Evolutionary conservation across 2,888 invertebrate species (phyloP).

Genomic region (Charanyca ferruginea): DNA sequence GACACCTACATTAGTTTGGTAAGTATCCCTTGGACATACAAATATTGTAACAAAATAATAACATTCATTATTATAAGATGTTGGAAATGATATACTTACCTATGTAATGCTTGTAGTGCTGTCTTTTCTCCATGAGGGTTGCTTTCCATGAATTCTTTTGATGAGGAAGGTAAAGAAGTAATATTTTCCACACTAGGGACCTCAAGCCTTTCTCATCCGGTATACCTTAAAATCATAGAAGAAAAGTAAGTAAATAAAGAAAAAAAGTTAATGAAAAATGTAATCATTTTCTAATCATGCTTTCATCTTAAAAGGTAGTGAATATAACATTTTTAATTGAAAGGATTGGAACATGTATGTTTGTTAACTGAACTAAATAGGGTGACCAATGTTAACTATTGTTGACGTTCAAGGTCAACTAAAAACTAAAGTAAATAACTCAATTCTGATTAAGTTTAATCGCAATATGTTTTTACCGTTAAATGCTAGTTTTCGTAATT

Average conservation of each 20-base stretch:
- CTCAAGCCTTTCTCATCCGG: constrained; percentile 96
- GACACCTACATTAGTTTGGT: not conserved
- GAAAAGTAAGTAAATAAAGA: no score
- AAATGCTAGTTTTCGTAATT: constrained; percentile 94
- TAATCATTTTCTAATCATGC: not conserved
- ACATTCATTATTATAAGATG: no score
- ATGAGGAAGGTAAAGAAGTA: constrained; percentile 96
- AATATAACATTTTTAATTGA: no score
- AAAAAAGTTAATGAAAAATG: not conserved
- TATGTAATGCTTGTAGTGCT: constrained; percentile 95
- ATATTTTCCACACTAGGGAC: constrained; percentile 96
- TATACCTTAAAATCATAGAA: constrained; percentile 92
- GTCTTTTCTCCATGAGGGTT: constrained; percentile 94
- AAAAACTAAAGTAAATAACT: no score
- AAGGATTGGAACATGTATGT: no score
- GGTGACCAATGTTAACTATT: no score
- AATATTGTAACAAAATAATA: not conserved
- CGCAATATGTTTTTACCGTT: constrained; percentile 91
- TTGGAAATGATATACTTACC: constrained; percentile 19
- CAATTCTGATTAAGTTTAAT: no score
- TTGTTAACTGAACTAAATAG: no score
- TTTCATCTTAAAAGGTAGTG: not conserved
- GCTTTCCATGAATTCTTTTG: constrained; percentile 93
- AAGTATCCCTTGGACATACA: not conserved
- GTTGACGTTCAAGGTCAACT: no score